phyloP scores from a whole-genome alignment of 2,888 invertebrate species.

The Frankliniella intonsa region DNA sequence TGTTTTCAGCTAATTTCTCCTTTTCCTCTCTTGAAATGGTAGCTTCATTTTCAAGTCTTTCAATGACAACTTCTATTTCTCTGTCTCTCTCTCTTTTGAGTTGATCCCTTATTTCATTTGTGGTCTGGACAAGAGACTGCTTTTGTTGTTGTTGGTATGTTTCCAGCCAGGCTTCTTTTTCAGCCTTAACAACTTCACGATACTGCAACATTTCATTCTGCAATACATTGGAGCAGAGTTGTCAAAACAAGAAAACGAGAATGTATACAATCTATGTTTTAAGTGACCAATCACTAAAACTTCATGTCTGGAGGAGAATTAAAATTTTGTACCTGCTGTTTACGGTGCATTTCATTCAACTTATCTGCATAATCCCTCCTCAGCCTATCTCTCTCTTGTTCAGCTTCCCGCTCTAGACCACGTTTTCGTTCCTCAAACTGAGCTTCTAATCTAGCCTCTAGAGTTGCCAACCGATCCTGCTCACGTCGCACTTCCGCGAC shows the following conservation, averaged over 20 bases:
- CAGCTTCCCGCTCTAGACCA: constrained; percentile 41
- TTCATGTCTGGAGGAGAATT: too few relatives aligned
- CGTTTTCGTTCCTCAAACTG: constrained; percentile 45
- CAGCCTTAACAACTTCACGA: constrained; percentile 57
- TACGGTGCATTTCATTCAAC: constrained; percentile 48
- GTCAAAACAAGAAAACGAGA: background rate
- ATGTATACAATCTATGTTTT: background rate
- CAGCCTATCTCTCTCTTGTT: constrained; percentile 49
- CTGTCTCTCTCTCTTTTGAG: constrained; percentile 69
- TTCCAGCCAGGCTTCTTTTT: constrained; percentile 61
- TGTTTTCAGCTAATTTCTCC: constrained; percentile 57
- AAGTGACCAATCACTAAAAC: background rate
- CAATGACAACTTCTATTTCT: constrained; percentile 71
- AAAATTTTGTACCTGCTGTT: constrained; percentile 43
- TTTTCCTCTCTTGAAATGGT: constrained; percentile 53
- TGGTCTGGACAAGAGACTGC: constrained; percentile 58
- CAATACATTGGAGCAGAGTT: background rate
- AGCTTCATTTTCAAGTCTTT: constrained; percentile 63
- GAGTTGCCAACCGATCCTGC: constrained; percentile 45
- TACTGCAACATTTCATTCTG: constrained; percentile 53
- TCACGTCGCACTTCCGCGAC: background rate
- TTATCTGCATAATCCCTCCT: constrained; percentile 52
- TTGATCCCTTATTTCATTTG: constrained; percentile 63
- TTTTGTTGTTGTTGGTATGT: constrained; percentile 60
- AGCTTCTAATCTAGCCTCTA: constrained; percentile 49